These are phyloP conservation scores for Monarcha castaneiventris DNA, from an alignment of 2,113 vertebrate genomes.

Conservation along the genomic window DNA sequence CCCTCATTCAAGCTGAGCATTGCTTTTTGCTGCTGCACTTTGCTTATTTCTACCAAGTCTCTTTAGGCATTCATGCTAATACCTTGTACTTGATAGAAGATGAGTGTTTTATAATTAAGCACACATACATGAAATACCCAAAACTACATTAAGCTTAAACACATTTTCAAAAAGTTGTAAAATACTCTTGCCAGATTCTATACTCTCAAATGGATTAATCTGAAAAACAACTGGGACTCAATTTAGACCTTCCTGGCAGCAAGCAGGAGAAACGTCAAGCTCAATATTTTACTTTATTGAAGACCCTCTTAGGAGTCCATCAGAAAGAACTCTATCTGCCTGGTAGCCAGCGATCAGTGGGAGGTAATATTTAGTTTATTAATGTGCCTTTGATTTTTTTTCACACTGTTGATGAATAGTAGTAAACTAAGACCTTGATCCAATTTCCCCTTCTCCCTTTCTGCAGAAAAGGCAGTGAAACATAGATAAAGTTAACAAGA, in stretches of 20 bases:
- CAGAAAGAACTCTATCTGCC: slow-evolving; percentile 64
- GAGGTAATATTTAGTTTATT: slow-evolving; percentile 79
- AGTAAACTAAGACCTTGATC: slow-evolving; percentile 69
- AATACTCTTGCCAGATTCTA: slow-evolving; percentile 64
- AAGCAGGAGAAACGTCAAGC: slow-evolving; percentile 72
- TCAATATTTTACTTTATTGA: slow-evolving; percentile 76
- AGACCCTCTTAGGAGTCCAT: slow-evolving; percentile 75
- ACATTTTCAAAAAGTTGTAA: slow-evolving; percentile 74
- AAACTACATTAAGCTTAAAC: slow-evolving; percentile 66
- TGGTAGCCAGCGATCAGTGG: slow-evolving; percentile 65
- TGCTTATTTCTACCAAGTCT: slow-evolving; percentile 28
- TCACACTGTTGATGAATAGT: slow-evolving; percentile 54
- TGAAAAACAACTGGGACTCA: slow-evolving; percentile 75
- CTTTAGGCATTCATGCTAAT: slow-evolving; percentile 35
- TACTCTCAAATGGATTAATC: slow-evolving; percentile 71
- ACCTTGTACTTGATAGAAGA: slow-evolving; percentile 28
- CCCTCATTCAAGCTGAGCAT: background rate
- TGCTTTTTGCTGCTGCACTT: background rate
- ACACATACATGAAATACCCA: slow-evolving; percentile 30
- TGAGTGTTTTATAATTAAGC: slow-evolving; percentile 61
- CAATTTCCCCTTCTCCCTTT: slow-evolving; percentile 57
- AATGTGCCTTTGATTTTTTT: slow-evolving; percentile 69
- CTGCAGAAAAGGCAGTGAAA: slow-evolving; percentile 62
- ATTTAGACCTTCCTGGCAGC: slow-evolving; percentile 77
- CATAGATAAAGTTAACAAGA: slow-evolving; percentile 74